These are phyloP conservation scores for Nesogale talazaci DNA, from an alignment of 2,113 vertebrate species.

Conservation along the genomic window DNA sequence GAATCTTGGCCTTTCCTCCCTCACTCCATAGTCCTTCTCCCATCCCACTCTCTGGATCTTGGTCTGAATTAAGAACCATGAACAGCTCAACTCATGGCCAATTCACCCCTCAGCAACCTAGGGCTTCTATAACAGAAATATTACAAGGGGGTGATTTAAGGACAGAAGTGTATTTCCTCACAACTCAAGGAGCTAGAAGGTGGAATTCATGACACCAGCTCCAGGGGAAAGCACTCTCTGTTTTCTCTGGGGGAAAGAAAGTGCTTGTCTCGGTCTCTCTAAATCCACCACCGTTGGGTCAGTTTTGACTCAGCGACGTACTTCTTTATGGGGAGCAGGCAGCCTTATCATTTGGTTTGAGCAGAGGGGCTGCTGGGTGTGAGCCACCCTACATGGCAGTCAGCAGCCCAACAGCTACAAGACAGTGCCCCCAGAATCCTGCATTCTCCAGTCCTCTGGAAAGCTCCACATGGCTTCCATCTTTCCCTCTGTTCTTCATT, in stretches of 20 bases:
- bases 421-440: too few relatives aligned
- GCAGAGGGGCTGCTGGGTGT: too few relatives aligned
- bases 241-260: background rate
- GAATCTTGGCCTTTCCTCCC: background rate
- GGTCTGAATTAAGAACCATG: background rate
- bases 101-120: background rate
- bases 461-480: background rate
- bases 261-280: background rate
- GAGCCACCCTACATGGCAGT: too few relatives aligned
- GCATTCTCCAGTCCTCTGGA: background rate
- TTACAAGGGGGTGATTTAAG: background rate
- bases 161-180: background rate
- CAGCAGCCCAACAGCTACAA: too few relatives aligned
- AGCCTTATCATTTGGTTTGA: too few relatives aligned
- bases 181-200: background rate
- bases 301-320: too few relatives aligned
- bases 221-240: background rate
- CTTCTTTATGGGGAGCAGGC: too few relatives aligned
- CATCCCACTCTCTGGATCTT: background rate
- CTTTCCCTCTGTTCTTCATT: background rate
- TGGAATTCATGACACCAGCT: background rate
- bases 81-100: background rate
- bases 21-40: background rate
- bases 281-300: too few relatives aligned
- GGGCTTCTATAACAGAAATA: background rate